A percentile compares a stretch with the other conserved stretches of the same genome.
phyloP scores from a whole-genome alignment of 2,888 invertebrate species.

The Catocala nupta region DNA sequence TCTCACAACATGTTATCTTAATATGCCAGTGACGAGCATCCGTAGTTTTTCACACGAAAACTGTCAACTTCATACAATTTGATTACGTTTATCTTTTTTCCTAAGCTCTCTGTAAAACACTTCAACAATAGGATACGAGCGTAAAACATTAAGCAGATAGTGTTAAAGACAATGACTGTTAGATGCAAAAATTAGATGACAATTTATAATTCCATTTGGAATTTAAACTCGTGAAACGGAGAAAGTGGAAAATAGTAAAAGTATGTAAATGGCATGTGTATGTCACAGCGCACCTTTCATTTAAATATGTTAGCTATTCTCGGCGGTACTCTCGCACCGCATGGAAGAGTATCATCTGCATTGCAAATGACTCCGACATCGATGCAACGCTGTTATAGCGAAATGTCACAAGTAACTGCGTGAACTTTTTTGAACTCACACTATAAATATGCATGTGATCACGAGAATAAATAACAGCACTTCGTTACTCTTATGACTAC shows the following conservation, averaged over 20 bases:
- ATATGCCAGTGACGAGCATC: no score
- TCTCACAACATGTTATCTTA: no score
- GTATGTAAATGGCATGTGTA: conserved; percentile 29
- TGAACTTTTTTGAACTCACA: conserved; percentile 12
- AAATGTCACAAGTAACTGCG: conserved; percentile 34
- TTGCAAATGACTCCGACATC: conserved; percentile 59
- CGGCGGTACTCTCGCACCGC: conserved; percentile 13
- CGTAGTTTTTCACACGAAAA: no score
- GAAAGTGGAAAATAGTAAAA: conserved; percentile 22
- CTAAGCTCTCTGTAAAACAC: no score
- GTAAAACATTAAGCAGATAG: no score
- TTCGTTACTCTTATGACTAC: neutral
- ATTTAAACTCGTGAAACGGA: neutral
- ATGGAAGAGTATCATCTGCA: conserved; percentile 55
- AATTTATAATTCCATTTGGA: no score
- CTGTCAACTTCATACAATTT: no score
- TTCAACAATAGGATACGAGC: no score
- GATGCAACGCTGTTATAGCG: conserved; percentile 21
- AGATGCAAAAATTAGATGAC: no score
- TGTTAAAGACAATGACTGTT: no score
- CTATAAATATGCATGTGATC: neutral
- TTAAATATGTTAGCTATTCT: conserved; percentile 47
- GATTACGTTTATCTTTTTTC: no score
- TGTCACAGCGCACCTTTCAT: conserved; percentile 33
- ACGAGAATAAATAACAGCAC: neutral